A percentile compares a stretch with the other conserved stretches of the same genome.
Evolutionary conservation across 1,140 invertebrate species (phyloP).

Genomic region (Ylistrum balloti): DNA sequence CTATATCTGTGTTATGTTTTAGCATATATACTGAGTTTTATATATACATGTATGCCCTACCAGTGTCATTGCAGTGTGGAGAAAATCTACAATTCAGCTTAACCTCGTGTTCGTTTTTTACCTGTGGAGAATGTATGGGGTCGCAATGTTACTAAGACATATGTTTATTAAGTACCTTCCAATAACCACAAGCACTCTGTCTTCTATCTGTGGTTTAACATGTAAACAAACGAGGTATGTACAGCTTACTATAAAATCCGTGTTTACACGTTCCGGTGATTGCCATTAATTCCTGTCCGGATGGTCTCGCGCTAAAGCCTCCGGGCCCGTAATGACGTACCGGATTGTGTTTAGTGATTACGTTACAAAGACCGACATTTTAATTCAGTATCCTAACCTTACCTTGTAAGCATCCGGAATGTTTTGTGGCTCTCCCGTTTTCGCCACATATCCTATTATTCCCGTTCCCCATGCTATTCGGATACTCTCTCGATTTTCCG

Average conservation of each 20-base stretch:
- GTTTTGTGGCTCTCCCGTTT: conserved; percentile 95
- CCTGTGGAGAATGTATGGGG: neutral
- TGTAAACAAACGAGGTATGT: conserved; percentile 13
- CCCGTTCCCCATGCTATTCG: conserved; percentile 91
- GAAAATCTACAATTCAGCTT: too few relatives aligned
- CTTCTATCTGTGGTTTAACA: neutral
- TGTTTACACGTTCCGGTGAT: conserved; percentile 25
- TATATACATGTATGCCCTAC: too few relatives aligned
- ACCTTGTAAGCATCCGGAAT: conserved; percentile 98
- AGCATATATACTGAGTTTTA: too few relatives aligned
- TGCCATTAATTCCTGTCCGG: conserved; percentile 25
- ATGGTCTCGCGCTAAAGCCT: neutral
- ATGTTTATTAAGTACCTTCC: neutral
- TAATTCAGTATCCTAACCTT: conserved; percentile 72
- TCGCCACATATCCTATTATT: conserved; percentile 96
- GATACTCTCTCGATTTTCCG: conserved; percentile 96
- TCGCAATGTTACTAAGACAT: neutral
- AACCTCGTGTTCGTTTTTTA: neutral
- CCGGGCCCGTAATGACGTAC: neutral
- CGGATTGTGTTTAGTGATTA: neutral
- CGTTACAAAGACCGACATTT: neutral
- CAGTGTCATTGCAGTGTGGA: too few relatives aligned
- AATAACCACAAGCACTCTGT: conserved; percentile 18
- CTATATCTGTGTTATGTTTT: too few relatives aligned
- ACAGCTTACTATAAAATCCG: neutral